These are phyloP conservation scores for Acanthurus lineatus DNA, from an alignment of 2,797 vertebrate genomes.

Conservation along the genomic window DNA sequence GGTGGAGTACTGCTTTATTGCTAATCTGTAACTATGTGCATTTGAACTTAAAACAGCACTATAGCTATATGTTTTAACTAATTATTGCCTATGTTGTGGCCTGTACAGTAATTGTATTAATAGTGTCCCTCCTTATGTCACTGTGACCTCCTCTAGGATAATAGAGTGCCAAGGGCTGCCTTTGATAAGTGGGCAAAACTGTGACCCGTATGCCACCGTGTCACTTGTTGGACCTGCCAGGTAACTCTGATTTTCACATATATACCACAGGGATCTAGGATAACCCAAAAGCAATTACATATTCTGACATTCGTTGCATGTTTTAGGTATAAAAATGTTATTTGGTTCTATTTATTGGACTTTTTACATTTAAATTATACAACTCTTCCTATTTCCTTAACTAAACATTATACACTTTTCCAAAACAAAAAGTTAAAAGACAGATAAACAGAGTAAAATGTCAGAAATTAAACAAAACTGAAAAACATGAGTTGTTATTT, in stretches of 20 bases:
- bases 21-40: neutral
- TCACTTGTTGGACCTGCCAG: slow-evolving; percentile 95
- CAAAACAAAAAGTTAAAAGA: no score
- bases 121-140: neutral
- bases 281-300: neutral
- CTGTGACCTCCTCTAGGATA: slow-evolving; percentile 84
- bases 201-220: slow-evolving; percentile 96
- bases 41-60: no score
- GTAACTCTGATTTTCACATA: slow-evolving; percentile 79
- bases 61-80: no score
- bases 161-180: slow-evolving; percentile 96
- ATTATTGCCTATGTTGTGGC: no score
- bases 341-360: neutral
- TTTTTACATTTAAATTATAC: neutral
- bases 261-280: neutral
- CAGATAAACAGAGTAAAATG: no score
- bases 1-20: neutral
- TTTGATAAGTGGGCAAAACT: slow-evolving; percentile 96
- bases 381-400: neutral
- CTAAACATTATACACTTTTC: neutral
- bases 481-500: no score
- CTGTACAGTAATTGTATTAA: neutral
- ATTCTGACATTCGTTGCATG: neutral
- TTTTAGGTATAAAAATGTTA: neutral
- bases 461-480: no score